Percentiles rank a stretch among this genome's conserved stretches.
These are phyloP conservation scores for Daubentonia madagascariensis DNA, from an alignment of 2,113 vertebrate genomes.

Conservation along the genomic window DNA sequence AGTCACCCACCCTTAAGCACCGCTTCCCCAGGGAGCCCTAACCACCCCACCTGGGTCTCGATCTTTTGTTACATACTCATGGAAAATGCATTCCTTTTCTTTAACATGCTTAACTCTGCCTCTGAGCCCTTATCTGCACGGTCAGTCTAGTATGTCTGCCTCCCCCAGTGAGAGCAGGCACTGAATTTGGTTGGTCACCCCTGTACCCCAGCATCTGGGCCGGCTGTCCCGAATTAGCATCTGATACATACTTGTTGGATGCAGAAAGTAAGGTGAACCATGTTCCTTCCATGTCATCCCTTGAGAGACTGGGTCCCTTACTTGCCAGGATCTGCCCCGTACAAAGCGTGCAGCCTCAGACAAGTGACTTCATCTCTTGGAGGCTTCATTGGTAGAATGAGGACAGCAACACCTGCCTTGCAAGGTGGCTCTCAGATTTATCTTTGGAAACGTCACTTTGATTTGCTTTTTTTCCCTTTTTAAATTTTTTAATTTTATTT, in stretches of 20 bases:
- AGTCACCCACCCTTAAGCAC: background rate
- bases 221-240: fast-evolving
- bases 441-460: background rate
- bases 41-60: background rate
- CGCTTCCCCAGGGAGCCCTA: background rate
- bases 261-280: background rate
- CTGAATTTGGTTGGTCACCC: fast-evolving
- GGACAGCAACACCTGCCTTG: background rate
- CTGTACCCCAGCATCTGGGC: background rate
- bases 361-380: background rate
- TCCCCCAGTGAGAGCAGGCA: fast-evolving
- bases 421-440: background rate
- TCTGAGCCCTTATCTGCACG: fast-evolving
- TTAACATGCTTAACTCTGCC: background rate
- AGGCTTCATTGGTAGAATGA: background rate
- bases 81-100: background rate
- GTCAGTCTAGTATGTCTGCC: fast-evolving
- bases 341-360: background rate
- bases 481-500: slow-evolving; percentile 18
- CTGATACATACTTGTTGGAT: background rate
- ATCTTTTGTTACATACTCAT: background rate
- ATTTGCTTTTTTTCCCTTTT: background rate
- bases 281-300: background rate
- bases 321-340: background rate
- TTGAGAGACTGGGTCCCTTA: background rate